These are phyloP conservation scores for Lepas anatifera DNA, from an alignment of 2,888 invertebrate species.

Conservation along the genomic window DNA sequence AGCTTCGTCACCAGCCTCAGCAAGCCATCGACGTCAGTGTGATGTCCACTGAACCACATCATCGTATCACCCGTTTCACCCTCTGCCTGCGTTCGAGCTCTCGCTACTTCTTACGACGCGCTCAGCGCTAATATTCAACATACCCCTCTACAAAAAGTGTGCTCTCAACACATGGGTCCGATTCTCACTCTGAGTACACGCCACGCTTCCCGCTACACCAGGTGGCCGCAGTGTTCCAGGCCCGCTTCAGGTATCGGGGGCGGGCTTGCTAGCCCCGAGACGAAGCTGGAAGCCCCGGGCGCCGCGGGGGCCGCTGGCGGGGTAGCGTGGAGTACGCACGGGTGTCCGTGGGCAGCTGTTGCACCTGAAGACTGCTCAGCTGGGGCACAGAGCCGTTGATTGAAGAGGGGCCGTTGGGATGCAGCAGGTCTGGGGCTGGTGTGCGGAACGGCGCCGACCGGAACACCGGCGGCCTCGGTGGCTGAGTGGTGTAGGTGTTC, in stretches of 20 bases:
- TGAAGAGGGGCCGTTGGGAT: slow-evolving; percentile 67
- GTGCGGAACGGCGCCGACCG: slow-evolving; percentile 73
- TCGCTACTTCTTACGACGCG: neutral
- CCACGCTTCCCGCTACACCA: neutral
- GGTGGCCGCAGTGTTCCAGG: neutral
- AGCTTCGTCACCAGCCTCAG: slow-evolving; percentile 39
- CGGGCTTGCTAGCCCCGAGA: neutral
- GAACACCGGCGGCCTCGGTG: slow-evolving; percentile 73
- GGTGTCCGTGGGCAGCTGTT: neutral
- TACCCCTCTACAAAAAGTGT: neutral
- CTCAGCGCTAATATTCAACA: too few relatives aligned
- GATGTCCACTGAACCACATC: neutral
- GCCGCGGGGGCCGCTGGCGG: neutral
- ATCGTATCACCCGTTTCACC: neutral
- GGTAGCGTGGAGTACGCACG: neutral
- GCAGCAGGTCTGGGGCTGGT: slow-evolving; percentile 63
- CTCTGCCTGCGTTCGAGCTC: neutral
- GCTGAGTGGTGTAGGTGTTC: slow-evolving; percentile 52
- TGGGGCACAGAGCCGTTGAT: slow-evolving; percentile 21
- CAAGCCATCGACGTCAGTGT: slow-evolving; percentile 44
- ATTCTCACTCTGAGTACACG: too few relatives aligned
- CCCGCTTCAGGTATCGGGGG: neutral
- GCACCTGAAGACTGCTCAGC: neutral
- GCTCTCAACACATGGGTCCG: too few relatives aligned
- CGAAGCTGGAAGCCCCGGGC: neutral